Percentiles rank a stretch among this genome's conserved stretches.
Conservation (phyloP, 2,113 vertebrate species). For the Henicopernis longicauda region DNA sequence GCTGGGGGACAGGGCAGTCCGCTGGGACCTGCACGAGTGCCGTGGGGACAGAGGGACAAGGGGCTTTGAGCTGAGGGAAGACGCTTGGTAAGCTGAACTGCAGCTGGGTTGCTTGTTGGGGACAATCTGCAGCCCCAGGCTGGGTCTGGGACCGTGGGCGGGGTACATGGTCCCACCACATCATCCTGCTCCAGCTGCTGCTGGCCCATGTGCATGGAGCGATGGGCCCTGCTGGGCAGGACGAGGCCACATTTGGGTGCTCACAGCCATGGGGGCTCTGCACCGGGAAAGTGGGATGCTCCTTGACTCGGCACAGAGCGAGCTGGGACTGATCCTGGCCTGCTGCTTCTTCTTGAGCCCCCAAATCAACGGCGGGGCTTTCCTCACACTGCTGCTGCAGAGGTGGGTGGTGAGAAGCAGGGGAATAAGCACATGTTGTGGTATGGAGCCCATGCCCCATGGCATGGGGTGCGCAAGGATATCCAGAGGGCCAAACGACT, state of each 20-base stretch:
- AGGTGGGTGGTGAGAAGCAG: not conserved
- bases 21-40: accelerated
- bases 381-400: not conserved
- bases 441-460: not conserved
- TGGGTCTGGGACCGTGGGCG: not conserved
- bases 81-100: not conserved
- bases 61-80: not conserved
- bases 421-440: accelerated
- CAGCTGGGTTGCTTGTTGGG: accelerated
- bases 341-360: not conserved
- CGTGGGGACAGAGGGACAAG: not conserved
- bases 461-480: not conserved
- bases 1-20: not conserved
- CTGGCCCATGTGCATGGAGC: accelerated
- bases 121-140: not conserved
- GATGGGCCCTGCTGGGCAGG: accelerated
- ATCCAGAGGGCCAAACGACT: not conserved
- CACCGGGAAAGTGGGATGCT: not conserved
- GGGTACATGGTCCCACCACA: not conserved
- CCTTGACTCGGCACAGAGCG: not conserved
- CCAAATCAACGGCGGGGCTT: accelerated
- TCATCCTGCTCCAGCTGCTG: not conserved
- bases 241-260: not conserved
- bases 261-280: not conserved
- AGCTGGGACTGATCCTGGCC: not conserved